Evolutionary conservation across 2,797 vertebrate genomes (phyloP), one percentile per base, ranked within the genome.

Genomic region (Syngnathus acus): DNA sequence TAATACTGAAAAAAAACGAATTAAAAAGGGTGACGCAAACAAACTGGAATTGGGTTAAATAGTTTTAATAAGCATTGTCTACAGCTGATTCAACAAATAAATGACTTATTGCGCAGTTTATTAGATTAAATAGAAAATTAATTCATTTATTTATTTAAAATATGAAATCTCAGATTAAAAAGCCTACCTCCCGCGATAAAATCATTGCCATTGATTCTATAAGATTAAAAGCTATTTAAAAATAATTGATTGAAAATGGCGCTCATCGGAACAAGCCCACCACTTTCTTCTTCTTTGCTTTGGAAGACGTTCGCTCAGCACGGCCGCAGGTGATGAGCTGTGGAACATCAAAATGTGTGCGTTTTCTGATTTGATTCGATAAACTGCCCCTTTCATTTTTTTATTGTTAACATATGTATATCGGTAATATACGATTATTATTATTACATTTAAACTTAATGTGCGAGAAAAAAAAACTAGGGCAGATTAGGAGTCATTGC

Each of bases 221-320:
- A 45, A 6, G 8, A n/a, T 62, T 43, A 45, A 62, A 62, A 62
- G 23, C 1, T 2, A 8, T 62, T 21, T 45, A 45, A 62, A 45
- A 26, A 6, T 5, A 45, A 23, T 6, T 43, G 13, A 45, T 40
- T 40, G 64, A 62, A 62, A 53, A 72, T 4, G 1, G 0, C 14
- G 14, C 47, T 91, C 86, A 92, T 72, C 84, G 74, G 73, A 92
- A 92, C 65, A 92, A 75, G 4, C 91, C 91, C 0, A 81, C 79
- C 0, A 75, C 83, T 77, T 92, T 92, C 85, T 89, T 92, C 85
- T 91, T 92, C 88, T 90, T 92, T 40, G 86, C 77, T 76, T 83
- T 89, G 10, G 82, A 72, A 23, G 78, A 2, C 1, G 69, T 50
- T 40, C 70, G 80, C 16, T 80, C 71, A 3, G 77, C 68, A 37